Percentiles rank a stretch among this genome's conserved stretches.
phyloP scores from a whole-genome alignment of 2,888 invertebrate genomes.

The Agrochola circellaris region DNA sequence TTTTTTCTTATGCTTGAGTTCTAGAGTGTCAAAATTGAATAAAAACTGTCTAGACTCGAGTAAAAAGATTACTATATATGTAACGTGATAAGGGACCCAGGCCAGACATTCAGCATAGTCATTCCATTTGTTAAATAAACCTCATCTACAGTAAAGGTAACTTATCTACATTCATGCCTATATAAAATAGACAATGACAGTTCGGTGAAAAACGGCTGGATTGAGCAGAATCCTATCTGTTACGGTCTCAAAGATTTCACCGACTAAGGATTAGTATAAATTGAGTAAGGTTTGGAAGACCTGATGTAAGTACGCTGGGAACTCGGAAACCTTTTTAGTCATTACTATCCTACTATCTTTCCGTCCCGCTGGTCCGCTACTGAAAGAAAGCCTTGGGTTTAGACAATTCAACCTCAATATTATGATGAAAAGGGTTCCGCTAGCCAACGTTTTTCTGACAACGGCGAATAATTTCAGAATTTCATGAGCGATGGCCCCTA shows the following conservation, averaged over 20 bases:
- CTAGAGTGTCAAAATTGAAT: conserved; percentile 7
- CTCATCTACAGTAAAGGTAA: conserved; percentile 23
- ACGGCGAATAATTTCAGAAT: conserved; percentile 54
- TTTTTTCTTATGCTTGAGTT: background rate
- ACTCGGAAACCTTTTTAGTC: conserved; percentile 62
- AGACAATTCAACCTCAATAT: conserved; percentile 61
- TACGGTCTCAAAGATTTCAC: conserved; percentile 57
- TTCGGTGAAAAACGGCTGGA: conserved; percentile 42
- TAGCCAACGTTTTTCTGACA: conserved; percentile 57
- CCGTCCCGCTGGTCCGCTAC: conserved; percentile 46
- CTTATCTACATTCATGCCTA: conserved; percentile 14
- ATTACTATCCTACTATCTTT: conserved; percentile 65
- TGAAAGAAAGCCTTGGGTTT: conserved; percentile 54
- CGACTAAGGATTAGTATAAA: conserved; percentile 66
- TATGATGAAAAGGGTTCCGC: conserved; percentile 65
- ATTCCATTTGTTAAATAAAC: conserved; percentile 40
- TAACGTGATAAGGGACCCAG: background rate
- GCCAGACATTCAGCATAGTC: conserved; percentile 2
- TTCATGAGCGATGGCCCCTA: conserved; percentile 45
- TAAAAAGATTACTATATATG: conserved; percentile 2
- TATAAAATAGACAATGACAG: conserved; percentile 50
- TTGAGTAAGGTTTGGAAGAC: conserved; percentile 59
- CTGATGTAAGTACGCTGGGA: conserved; percentile 45
- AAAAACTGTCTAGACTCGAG: conserved; percentile 7
- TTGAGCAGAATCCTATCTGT: conserved; percentile 57